A percentile compares a stretch with the other conserved stretches of the same genome.
Evolutionary conservation across 1,140 invertebrate species (phyloP).

Genomic region (Dreissena polymorpha): DNA sequence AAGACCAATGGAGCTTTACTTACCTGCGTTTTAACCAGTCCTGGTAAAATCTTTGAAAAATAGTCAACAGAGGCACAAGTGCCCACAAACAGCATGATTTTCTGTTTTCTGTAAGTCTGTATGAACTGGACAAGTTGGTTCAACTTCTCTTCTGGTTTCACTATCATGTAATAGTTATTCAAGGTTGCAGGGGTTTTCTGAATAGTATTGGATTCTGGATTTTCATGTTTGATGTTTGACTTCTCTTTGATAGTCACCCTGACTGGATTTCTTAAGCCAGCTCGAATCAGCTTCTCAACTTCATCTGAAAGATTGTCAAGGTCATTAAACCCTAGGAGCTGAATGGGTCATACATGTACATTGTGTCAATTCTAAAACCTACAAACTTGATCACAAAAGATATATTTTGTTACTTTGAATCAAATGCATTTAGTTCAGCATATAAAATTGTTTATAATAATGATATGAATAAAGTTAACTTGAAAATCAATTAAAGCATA

Average conservation of each 20-base stretch:
- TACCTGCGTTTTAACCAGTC: slow-evolving; percentile 55
- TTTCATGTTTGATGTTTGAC: slow-evolving; percentile 47
- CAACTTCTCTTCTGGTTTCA: slow-evolving; percentile 89
- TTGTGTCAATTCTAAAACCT: background rate
- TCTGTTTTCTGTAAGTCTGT: slow-evolving; percentile 84
- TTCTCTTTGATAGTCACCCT: slow-evolving; percentile 95
- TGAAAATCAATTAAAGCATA: too few relatives aligned
- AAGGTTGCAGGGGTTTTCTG: slow-evolving; percentile 90
- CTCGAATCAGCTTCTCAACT: slow-evolving; percentile 93
- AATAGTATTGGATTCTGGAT: slow-evolving; percentile 38
- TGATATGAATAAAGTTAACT: too few relatives aligned
- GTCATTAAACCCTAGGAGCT: background rate
- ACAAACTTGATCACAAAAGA: too few relatives aligned
- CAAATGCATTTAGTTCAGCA: background rate
- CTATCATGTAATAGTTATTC: slow-evolving; percentile 91
- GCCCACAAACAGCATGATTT: slow-evolving; percentile 96
- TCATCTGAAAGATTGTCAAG: slow-evolving; percentile 84
- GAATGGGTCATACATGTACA: background rate
- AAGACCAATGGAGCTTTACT: background rate
- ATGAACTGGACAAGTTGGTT: slow-evolving; percentile 88
- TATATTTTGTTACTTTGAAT: background rate
- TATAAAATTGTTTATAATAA: too few relatives aligned
- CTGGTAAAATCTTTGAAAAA: slow-evolving; percentile 88
- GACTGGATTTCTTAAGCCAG: slow-evolving; percentile 97
- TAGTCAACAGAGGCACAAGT: slow-evolving; percentile 99